Evolutionary conservation across 1,140 invertebrate genomes (phyloP), one percentile per base, ranked within the genome.

Genomic region (Drosophila ercepeae): DNA sequence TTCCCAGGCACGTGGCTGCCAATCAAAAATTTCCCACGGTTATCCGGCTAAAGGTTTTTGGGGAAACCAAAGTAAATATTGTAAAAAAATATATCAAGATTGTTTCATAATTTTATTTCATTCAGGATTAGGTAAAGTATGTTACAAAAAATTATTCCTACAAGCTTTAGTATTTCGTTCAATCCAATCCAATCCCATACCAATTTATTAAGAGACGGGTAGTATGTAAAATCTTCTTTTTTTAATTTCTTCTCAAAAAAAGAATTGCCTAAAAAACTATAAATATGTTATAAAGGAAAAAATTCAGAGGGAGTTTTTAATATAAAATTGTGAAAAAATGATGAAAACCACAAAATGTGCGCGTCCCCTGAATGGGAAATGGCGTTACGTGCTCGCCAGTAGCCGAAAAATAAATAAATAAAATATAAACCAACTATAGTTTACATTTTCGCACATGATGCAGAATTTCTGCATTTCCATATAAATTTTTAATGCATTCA

Each of bases 271-370:
- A 49, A 41, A 41, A 58, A 55, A 51, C 29, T 58, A 4, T 42
- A 11, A 64, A 78, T 64, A 57, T 51, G 78, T 54, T 36, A 74
- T 79, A 58, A 50, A 32, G 73, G 21, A 53, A 69, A 59, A 59
- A 67, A 65, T 72, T 51, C 27, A 27, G 7, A 27, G 8, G 1
- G 7, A 32, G 29, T 11, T 32, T 2, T 32, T 32, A 9, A 8
- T 2, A 0, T 8, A 32, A 32, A 39, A 72, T 75, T 61, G 59
- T 75, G 71, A 52, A 75, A 81, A 71, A 81, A 81, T 79, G 64
- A 75, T 61, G 59, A 79, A 75, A 75, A 52, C 59, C 54, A 39
- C 63, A 27, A 46, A 65, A 61, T 23, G 14, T 9, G 36, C 13
- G 13, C 9, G 27, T 16, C 9, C 41, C 19, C 21, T 29, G 13